phyloP scores from a whole-genome alignment of 2,797 vertebrate genomes.

The Sebastes matsubarae region DNA sequence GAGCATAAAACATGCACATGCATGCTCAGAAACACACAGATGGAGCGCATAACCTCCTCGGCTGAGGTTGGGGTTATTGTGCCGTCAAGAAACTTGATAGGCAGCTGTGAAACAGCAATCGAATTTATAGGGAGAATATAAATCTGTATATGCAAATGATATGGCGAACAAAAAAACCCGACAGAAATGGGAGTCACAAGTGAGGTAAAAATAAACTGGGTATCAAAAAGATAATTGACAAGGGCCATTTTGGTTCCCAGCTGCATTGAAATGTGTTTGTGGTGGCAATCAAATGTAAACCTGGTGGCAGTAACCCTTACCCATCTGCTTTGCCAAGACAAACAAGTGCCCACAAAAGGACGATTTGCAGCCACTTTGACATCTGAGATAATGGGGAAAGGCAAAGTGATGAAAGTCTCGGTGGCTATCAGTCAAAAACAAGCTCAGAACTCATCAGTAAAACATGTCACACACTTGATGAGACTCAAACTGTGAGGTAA shows the following conservation, averaged over 20 bases:
- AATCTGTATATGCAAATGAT: background rate
- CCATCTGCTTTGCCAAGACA: background rate
- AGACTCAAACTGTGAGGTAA: constrained; percentile 52
- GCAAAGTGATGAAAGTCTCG: constrained; percentile 23
- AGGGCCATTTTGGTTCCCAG: background rate
- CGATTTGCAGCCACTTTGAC: constrained; percentile 19
- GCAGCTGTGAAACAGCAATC: background rate
- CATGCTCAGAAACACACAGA: background rate
- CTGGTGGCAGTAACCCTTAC: background rate
- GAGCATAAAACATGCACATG: background rate
- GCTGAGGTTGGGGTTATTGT: background rate
- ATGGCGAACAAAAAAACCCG: background rate
- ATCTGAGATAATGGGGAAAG: constrained; percentile 26
- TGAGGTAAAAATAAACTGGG: background rate
- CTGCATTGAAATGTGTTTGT: background rate
- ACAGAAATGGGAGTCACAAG: background rate
- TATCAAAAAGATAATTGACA: background rate
- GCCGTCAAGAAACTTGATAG: background rate
- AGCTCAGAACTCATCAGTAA: constrained; percentile 44
- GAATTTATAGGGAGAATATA: too few species aligned
- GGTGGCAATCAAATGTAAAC: background rate
- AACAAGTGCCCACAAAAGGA: constrained; percentile 9
- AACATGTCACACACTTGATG: constrained; percentile 50
- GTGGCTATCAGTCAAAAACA: constrained; percentile 32
- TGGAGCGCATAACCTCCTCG: background rate